Percentiles rank a stretch among this genome's conserved stretches.
Conservation (phyloP, 2,888 invertebrate genomes). For the Tromatobia lineatoria region DNA sequence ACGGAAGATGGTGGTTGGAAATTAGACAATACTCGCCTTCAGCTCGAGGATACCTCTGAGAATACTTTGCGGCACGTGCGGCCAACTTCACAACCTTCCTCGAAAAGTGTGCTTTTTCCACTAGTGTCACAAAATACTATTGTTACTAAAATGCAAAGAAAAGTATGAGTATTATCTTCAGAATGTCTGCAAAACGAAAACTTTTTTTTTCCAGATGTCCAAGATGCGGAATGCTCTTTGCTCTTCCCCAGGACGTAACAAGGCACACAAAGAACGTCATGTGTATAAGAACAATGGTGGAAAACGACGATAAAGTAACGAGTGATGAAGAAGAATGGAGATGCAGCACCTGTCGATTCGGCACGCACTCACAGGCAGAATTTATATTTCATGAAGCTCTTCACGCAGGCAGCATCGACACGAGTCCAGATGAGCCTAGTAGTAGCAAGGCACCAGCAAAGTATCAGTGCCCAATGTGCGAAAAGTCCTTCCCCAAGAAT, state of each 20-base stretch:
- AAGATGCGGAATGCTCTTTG: conserved; percentile 90
- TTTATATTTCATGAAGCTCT: conserved; percentile 91
- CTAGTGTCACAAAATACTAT: too few species aligned
- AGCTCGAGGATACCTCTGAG: too few species aligned
- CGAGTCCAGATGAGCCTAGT: conserved; percentile 79
- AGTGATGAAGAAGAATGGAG: conserved; percentile 83
- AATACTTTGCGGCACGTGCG: too few species aligned
- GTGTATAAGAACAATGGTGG: conserved; percentile 81
- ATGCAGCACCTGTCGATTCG: conserved; percentile 88
- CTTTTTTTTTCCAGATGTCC: conserved; percentile 88
- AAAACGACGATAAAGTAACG: conserved; percentile 37
- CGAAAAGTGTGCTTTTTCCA: too few species aligned
- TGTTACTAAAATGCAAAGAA: background rate
- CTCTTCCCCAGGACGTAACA: conserved; percentile 91
- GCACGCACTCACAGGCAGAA: conserved; percentile 90
- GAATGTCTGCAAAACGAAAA: conserved; percentile 19
- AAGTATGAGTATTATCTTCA: background rate
- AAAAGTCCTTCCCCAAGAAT: conserved; percentile 88
- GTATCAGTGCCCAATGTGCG: conserved; percentile 90
- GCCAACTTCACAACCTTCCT: too few species aligned
- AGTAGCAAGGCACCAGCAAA: conserved; percentile 83
- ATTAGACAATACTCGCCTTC: too few species aligned
- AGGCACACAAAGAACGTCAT: conserved; percentile 89
- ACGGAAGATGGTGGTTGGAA: too few species aligned
- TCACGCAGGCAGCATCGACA: conserved; percentile 86